Conservation (phyloP, 2,888 invertebrate genomes). For the Rotaria socialis region DNA sequence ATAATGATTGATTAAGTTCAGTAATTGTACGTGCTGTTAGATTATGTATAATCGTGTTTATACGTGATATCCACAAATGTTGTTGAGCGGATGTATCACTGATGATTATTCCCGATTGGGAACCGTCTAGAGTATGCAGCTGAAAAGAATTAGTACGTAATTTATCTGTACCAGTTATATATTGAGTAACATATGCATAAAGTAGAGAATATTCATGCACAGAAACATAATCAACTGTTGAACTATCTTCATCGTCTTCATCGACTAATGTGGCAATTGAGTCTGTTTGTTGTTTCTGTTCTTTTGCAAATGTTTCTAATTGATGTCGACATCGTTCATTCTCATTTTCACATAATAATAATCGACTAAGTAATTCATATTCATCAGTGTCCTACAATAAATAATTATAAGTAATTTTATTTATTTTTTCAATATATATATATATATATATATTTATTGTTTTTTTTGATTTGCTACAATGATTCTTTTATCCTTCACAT, state of each 20-base stretch:
- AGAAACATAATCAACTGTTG: neutral
- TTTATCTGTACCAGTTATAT: conserved; percentile 22
- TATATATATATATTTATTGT: neutral
- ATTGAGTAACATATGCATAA: conserved; percentile 36
- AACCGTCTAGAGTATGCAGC: conserved; percentile 12
- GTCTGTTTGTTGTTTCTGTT: neutral
- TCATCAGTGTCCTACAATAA: neutral
- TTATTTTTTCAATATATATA: neutral
- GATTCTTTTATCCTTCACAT: neutral
- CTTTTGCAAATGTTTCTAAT: neutral
- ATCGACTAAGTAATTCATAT: conserved; percentile 12
- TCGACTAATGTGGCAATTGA: neutral
- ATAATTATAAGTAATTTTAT: neutral
- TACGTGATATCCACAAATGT: conserved; percentile 16
- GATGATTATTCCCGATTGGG: conserved; percentile 3
- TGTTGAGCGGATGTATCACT: neutral
- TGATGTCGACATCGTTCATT: conserved; percentile 6
- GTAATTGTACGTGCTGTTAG: neutral
- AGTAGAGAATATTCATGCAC: conserved; percentile 18
- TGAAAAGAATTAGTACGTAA: conserved; percentile 32
- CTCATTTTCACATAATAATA: conserved; percentile 12
- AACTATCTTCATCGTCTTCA: neutral
- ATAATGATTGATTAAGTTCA: conserved; percentile 30
- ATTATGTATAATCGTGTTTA: conserved; percentile 5
- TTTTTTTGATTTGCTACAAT: neutral